Percentiles rank a stretch among this genome's conserved stretches.
phyloP scores from a whole-genome alignment of 2,113 vertebrate species.

The Halcyon senegalensis region DNA sequence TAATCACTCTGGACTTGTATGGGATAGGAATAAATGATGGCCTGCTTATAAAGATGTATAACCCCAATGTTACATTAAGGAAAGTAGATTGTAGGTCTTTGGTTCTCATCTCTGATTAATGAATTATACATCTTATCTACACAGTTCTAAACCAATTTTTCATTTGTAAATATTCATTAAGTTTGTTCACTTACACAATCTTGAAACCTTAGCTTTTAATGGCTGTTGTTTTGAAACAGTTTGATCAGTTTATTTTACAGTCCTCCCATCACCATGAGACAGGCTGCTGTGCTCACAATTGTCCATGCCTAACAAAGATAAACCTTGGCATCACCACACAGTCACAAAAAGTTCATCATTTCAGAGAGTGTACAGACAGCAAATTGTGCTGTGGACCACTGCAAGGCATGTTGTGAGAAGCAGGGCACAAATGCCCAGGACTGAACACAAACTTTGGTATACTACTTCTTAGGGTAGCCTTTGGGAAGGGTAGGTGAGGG shows the following conservation, averaged over 20 bases:
- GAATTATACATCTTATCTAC: slow-evolving; percentile 2
- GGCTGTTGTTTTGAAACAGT: not conserved
- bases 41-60: not conserved
- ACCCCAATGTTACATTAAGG: not conserved
- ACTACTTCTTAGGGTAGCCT: rapidly evolving
- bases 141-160: not conserved
- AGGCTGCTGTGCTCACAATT: rapidly evolving
- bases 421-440: rapidly evolving
- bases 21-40: not conserved
- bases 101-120: not conserved
- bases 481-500: not conserved
- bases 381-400: rapidly evolving
- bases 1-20: not conserved
- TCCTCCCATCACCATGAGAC: not conserved
- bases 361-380: not conserved
- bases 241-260: not conserved
- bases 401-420: not conserved
- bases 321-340: rapidly evolving
- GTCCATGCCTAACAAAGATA: not conserved
- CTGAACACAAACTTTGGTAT: not conserved
- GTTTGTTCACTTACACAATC: not conserved
- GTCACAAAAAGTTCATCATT: not conserved
- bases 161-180: not conserved
- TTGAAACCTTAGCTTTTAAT: not conserved
- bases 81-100: not conserved